Base-by-base conservation (phyloP, 2,113 vertebrate species). In the Helogale parvula region DNA sequence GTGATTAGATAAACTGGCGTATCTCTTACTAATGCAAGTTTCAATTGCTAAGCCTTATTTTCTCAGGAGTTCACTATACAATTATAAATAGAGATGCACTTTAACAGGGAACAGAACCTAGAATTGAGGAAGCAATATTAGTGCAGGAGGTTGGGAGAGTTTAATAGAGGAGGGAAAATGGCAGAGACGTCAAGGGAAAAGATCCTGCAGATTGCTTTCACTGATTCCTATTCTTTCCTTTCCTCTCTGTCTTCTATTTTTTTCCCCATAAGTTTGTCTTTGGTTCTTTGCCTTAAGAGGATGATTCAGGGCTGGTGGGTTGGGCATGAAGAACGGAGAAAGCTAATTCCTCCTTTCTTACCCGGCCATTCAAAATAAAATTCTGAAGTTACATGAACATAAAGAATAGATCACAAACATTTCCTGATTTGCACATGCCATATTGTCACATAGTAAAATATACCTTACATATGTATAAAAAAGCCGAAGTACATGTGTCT, bases 1-100 rank as follows among this genome's bases (percentile, higher is more conserved):
- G 80, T 88, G n/a, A 50, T 90, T 74, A 57, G 31, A 45, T 71
- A 76, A 95, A 93, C 47, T n/a, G 29, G 23, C 45, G n/a, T 76
- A 23, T 94, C 76, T 93, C 79, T 52, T 89, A 38, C 63, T 92
- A 89, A 84, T 21, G 60, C 23, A 29, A 82, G 80, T 88, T 96
- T 95, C 88, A 66, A 3, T 54, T 66, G 85, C 69, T 50, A 85
- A 92, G 71, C 69, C 38, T 92, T 83, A 72, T 63, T 60, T 97
- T 95, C 60, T 85, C 83, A 90, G 57, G 38, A 92, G 57, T 80
- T 86, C 35, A 93, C 80, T 72, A 66, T 12, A 47, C 84, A 96
- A 87, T 89, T 41, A 68, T 25, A 93, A 91, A 92, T 72, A 95
- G n/a, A 69, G 33, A 45, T 83, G 66, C 21, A 89, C 82, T 93